Conservation (phyloP, 2,797 vertebrate genomes). For the Enteromius radiatus region DNA sequence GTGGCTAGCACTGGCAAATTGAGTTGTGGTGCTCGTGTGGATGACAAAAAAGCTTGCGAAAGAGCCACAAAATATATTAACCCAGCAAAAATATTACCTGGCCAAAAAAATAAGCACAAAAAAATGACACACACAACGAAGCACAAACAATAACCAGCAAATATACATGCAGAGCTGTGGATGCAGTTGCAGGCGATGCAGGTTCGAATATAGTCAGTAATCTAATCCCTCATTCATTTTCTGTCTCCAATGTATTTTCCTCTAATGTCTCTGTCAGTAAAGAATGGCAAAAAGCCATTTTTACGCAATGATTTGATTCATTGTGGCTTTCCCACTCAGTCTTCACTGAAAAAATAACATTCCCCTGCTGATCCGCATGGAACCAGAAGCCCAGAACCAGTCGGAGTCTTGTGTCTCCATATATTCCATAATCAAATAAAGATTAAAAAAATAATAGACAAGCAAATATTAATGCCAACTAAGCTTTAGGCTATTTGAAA, state of each 20-base stretch:
- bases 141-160: not conserved
- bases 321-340: conserved; percentile 15
- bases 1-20: not conserved
- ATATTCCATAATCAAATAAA: conserved; percentile 32
- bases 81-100: not conserved
- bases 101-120: not conserved
- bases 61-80: not conserved
- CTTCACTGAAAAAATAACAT: conserved; percentile 22
- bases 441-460: conserved; percentile 20
- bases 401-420: not conserved
- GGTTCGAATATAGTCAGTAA: not conserved
- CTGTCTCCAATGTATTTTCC: not conserved
- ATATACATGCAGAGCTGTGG: not conserved
- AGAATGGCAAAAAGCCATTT: conserved; percentile 7
- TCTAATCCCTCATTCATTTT: not conserved
- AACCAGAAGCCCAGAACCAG: conserved; percentile 16
- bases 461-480: conserved; percentile 12
- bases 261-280: conserved; percentile 11
- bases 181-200: not conserved
- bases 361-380: conserved; percentile 4
- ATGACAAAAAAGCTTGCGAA: not conserved
- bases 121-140: not conserved
- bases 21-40: not conserved
- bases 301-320: not conserved
- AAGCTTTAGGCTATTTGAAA: conserved; percentile 30